A percentile compares a stretch with the other conserved stretches of the same genome.
phyloP scores from a whole-genome alignment of 1,140 invertebrate species.

The Drosophila biarmipes region DNA sequence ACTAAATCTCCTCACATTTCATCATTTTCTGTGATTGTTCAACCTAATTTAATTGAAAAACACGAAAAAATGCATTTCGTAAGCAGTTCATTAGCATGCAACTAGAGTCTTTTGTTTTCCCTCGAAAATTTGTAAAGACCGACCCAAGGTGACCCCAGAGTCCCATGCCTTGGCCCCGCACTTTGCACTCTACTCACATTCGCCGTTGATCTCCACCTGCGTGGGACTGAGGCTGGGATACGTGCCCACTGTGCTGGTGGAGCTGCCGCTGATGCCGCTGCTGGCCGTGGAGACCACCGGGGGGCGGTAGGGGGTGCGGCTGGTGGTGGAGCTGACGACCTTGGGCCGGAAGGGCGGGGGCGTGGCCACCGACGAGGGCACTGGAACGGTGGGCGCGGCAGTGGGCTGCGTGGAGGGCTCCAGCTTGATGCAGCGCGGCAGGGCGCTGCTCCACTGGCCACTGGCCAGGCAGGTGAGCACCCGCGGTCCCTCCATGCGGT shows the following conservation, averaged over 20 bases:
- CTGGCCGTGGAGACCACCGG: conserved; percentile 36
- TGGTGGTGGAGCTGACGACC: conserved; percentile 53
- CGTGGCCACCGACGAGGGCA: conserved; percentile 76
- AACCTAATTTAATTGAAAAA: too few species aligned
- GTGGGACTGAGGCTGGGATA: conserved; percentile 63
- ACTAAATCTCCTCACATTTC: neutral
- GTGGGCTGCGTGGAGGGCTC: conserved; percentile 81
- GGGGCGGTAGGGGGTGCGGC: conserved; percentile 59
- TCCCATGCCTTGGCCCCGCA: neutral
- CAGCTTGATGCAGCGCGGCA: conserved; percentile 90
- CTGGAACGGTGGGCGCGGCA: conserved; percentile 25
- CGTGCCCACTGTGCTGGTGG: conserved; percentile 45
- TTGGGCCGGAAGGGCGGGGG: conserved; percentile 61
- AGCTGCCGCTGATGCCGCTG: conserved; percentile 32
- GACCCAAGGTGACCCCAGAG: neutral
- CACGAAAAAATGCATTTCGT: neutral
- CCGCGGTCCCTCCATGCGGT: conserved; percentile 88
- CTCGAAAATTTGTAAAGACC: neutral
- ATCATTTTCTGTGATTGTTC: neutral
- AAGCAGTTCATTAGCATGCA: neutral
- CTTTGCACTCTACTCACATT: conserved; percentile 52
- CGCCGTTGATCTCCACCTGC: conserved; percentile 78
- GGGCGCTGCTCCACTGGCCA: conserved; percentile 91
- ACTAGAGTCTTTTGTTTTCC: neutral
- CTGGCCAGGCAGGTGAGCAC: conserved; percentile 89